Evolutionary conservation across 2,888 invertebrate genomes (phyloP), one percentile per base, ranked within the genome.

Genomic region (Pecten maximus): DNA sequence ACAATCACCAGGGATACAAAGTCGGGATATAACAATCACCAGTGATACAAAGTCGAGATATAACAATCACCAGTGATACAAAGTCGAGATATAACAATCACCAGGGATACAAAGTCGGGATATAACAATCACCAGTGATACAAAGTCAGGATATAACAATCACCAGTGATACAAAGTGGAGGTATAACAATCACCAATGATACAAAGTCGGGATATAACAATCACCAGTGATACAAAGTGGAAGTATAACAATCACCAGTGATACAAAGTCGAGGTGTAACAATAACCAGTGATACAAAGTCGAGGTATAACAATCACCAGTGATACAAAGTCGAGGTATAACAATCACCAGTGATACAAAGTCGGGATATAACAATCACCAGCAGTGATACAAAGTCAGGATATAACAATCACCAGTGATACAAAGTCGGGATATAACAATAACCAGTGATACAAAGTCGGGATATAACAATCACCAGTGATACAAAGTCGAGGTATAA

Each of bases 391-490:
- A 2, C 54, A n/a, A n/a, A n/a, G 54, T 54, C 23, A 0, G 35
- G 12, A 28, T 35, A 44, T 74, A 35, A 12, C 54, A 19, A 19
- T 54, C 44, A n/a, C n/a, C n/a, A n/a, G n/a, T 54, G n/a, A 2
- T 23, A 54, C 19, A 2, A 48, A 48, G 48, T 48, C 48, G 19
- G n/a, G n/a, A n/a, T n/a, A n/a, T n/a, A n/a, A n/a, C n/a, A n/a
- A n/a, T n/a, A n/a, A n/a, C n/a, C n/a, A n/a, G n/a, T n/a, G n/a
- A 74, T 74, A 74, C 10, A 74, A 74, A 74, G 74, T 35, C 74
- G 28, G 15, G 28, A 2, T 60, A 28, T 60, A 60, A 16, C 74
- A 74, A 10, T 28, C 74, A 35, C n/a, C n/a, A n/a, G n/a, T n/a
- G n/a, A 54, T 19, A 2, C 54, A n/a, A n/a, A n/a, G 54, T 54